A percentile compares a stretch with the other conserved stretches of the same genome.
These are phyloP conservation scores for Sarcophaga carnaria DNA, from an alignment of 2,888 invertebrate species.

Conservation along the genomic window DNA sequence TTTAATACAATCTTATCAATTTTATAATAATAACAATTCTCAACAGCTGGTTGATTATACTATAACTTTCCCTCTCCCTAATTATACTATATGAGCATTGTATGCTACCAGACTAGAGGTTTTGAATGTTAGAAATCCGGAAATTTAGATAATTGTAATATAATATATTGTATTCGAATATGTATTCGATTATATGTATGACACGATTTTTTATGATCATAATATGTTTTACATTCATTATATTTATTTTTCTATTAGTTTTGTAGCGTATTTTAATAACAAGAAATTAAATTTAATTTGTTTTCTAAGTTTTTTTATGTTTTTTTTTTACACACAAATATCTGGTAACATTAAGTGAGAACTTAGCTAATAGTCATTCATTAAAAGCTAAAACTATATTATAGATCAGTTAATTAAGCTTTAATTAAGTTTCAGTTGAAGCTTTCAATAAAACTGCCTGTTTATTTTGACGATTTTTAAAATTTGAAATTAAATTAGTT, in stretches of 20 bases:
- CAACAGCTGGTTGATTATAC: neutral
- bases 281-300: no score
- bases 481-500: neutral
- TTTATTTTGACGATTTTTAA: neutral
- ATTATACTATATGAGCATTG: neutral
- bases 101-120: neutral
- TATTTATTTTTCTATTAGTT: no score
- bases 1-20: slow-evolving; percentile 7
- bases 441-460: neutral
- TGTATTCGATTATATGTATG: no score
- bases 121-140: neutral
- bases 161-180: no score
- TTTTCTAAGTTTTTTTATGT: neutral
- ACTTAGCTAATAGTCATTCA: no score
- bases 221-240: no score
- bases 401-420: neutral
- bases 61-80: neutral
- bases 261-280: no score
- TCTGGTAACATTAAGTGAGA: neutral
- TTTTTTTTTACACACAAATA: neutral
- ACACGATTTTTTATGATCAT: no score
- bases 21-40: neutral
- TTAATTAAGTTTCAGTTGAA: neutral
- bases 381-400: neutral
- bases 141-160: no score